Conservation (phyloP, 2,888 invertebrate species). For the Pristionchus entomophagus region DNA sequence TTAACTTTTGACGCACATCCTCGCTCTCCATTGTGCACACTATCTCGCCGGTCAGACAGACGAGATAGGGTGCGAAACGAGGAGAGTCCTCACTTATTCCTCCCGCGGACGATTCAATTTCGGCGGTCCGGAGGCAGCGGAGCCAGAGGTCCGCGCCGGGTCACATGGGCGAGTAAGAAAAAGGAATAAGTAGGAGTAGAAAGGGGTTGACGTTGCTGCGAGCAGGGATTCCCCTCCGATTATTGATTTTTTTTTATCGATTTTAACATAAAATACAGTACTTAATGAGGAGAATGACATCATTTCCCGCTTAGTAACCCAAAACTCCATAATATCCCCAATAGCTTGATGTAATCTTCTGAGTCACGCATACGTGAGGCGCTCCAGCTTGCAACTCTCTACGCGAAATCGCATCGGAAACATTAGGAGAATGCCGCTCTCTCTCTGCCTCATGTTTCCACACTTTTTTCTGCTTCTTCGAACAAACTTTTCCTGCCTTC, state of each 20-base stretch:
- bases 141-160: too few relatives aligned
- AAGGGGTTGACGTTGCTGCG: not conserved
- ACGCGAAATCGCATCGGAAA: constrained; percentile 29
- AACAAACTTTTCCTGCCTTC: not conserved
- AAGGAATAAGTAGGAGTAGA: not conserved
- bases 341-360: too few relatives aligned
- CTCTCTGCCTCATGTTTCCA: not conserved
- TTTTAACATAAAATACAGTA: too few relatives aligned
- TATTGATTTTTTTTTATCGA: too few relatives aligned
- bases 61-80: not conserved
- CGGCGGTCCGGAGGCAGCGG: not conserved
- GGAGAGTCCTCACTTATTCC: constrained; percentile 16
- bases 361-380: too few relatives aligned
- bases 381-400: too few relatives aligned
- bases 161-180: not conserved
- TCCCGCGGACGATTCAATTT: constrained; percentile 27
- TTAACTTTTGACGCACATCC: constrained; percentile 13
- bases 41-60: not conserved
- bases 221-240: too few relatives aligned
- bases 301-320: too few relatives aligned
- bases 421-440: not conserved
- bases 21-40: not conserved
- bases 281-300: too few relatives aligned
- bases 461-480: too few relatives aligned
- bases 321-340: too few relatives aligned